A percentile compares a stretch with the other conserved stretches of the same genome.
These are phyloP conservation scores for Zaprionus bogoriensis DNA, from an alignment of 2,888 invertebrate genomes.

Conservation along the genomic window DNA sequence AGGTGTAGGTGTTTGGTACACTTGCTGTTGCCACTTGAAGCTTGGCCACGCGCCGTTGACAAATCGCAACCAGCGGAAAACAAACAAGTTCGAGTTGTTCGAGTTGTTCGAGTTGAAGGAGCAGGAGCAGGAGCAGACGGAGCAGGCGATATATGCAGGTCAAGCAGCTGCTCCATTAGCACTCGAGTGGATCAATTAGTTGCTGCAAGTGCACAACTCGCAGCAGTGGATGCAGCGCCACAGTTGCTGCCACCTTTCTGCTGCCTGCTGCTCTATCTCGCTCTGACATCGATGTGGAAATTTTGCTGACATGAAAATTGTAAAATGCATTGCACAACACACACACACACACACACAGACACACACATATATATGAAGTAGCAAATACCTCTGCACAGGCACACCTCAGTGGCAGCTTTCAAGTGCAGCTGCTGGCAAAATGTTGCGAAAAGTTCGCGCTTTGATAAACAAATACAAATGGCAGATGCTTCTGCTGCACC, in stretches of 20 bases:
- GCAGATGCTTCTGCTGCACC: slow-evolving; percentile 24
- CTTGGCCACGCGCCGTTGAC: slow-evolving; percentile 21
- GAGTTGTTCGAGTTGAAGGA: neutral
- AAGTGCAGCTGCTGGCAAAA: slow-evolving; percentile 62
- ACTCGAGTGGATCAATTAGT: slow-evolving; percentile 41
- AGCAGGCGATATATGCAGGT: slow-evolving; percentile 21
- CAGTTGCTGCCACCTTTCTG: slow-evolving; percentile 1
- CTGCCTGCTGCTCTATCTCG: neutral
- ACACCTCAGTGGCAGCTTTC: slow-evolving; percentile 19
- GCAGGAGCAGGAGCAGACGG: too few relatives aligned
- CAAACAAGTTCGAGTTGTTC: neutral
- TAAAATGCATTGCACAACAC: slow-evolving; percentile 48
- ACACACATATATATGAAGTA: slow-evolving; percentile 6
- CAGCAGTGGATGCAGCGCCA: neutral
- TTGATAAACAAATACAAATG: slow-evolving; percentile 71
- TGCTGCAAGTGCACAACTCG: neutral
- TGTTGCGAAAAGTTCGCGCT: slow-evolving; percentile 64
- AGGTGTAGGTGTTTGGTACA: too few relatives aligned
- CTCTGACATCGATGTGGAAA: neutral
- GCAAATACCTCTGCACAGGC: too few relatives aligned
- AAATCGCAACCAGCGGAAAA: neutral
- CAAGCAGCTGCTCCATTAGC: slow-evolving; percentile 26
- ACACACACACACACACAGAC: slow-evolving; percentile 2
- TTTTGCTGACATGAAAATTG: slow-evolving; percentile 1
- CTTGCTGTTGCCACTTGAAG: slow-evolving; percentile 1